Evolutionary conservation across 2,797 vertebrate genomes (phyloP), one percentile per base, ranked within the genome.

Genomic region (Enteromius treurensis): DNA sequence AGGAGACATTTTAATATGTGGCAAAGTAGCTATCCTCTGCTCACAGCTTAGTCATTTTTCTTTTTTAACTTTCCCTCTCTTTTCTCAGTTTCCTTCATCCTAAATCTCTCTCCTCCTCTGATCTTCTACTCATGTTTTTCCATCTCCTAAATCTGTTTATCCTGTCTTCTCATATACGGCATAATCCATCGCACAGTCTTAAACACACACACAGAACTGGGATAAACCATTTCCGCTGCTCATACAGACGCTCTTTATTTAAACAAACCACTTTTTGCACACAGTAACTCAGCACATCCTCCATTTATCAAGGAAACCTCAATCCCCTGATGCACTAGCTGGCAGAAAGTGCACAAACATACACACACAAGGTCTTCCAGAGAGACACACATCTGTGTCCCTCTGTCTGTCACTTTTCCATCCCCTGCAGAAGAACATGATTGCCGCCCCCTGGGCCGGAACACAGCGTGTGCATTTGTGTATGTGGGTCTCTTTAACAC

Each of bases 31-130:
- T 86, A 81, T 82, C 85, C 89, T 86, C 73, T 84, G 4, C 79
- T 77, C 45, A 58, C 11, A 71, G 70, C 29, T 34, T 67, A 68
- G 90, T 91, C 91, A 90, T 90, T 90, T 90, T 90, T 90, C 88
- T 89, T 53, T 77, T 76, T 69, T 51, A 74, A 75, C 65, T 77
- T 65, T 64, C 62, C 42, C 62, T 47, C 40, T 79, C 82, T 34
- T 74, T 82, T 45, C 68, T 60, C 42, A 60, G 29, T 70, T 60
- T 70, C 15, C 37, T 69, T 83, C 19, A 60, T 69, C 26, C 51
- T 58, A 75, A 26, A 80, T 60, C 40, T 70, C 78, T 69, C 62
- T 83, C 82, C 62, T 37, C 58, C 55, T 81, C 87, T 79, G 40
- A 88, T 89, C 88, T 87, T 62, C 82, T 82, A 73, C 86, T 75